Conservation (phyloP, 2,113 vertebrate genomes). For the Forbesichthys papilliferus region DNA sequence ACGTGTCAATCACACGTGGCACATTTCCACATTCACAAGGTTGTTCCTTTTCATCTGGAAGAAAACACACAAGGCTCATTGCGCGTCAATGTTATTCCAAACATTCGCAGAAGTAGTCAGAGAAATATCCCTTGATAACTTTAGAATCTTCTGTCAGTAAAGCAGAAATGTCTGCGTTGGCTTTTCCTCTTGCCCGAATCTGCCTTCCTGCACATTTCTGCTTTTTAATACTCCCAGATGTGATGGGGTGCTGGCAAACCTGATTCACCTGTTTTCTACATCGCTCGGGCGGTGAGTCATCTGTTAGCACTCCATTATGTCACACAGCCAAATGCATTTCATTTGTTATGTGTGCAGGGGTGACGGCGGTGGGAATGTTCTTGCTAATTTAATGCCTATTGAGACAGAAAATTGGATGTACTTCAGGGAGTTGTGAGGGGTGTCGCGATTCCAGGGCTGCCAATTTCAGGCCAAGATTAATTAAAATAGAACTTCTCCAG, state of each 20-base stretch:
- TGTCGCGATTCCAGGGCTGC: conserved; percentile 52
- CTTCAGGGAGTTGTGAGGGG: conserved; percentile 66
- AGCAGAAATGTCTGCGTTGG: conserved; percentile 1
- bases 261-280: conserved; percentile 44
- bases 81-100: neutral
- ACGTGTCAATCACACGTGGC: conserved; percentile 12
- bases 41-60: conserved; percentile 9
- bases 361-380: conserved; percentile 70
- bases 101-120: conserved; percentile 6
- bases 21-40: neutral
- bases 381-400: conserved; percentile 79
- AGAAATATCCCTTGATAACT: conserved; percentile 10
- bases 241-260: conserved; percentile 11
- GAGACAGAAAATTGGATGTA: conserved; percentile 79
- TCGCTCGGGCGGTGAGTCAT: conserved; percentile 38
- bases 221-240: conserved; percentile 20
- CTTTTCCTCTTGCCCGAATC: conserved; percentile 7
- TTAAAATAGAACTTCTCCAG: conserved; percentile 74
- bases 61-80: neutral
- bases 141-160: conserved; percentile 14
- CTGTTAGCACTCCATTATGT: conserved; percentile 66
- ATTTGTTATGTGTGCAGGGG: conserved; percentile 65
- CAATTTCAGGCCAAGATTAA: conserved; percentile 75
- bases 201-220: conserved; percentile 21
- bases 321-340: conserved; percentile 66